Percentiles rank a stretch among this genome's conserved stretches.
Conservation (phyloP, 1,140 invertebrate genomes). For the Zaprionus ghesquierei region DNA sequence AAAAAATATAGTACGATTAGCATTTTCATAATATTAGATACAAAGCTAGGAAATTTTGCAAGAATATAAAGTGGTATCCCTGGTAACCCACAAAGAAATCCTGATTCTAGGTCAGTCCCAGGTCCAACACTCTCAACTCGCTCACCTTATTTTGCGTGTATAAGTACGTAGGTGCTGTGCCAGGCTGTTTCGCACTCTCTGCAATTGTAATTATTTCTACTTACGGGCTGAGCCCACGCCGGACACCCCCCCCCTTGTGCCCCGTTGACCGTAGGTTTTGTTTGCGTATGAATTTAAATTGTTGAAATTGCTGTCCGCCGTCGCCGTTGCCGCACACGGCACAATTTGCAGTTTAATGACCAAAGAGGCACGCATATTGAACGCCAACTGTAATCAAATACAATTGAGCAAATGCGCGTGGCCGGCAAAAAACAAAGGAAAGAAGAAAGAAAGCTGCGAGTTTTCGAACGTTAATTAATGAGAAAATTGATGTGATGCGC, state of each 20-base stretch:
- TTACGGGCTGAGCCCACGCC: not conserved
- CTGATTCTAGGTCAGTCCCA: too few relatives aligned
- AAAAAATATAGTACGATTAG: too few relatives aligned
- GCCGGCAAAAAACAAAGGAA: constrained; percentile 31
- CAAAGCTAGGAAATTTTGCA: too few relatives aligned
- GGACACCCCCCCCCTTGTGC: not conserved
- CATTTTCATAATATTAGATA: too few relatives aligned
- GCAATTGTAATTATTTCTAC: not conserved
- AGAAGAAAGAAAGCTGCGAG: constrained; percentile 51
- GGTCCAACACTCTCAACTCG: not conserved
- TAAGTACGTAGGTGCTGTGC: not conserved
- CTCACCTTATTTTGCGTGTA: not conserved
- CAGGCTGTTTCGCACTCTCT: not conserved
- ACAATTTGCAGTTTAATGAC: constrained; percentile 66
- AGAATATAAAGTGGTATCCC: too few relatives aligned
- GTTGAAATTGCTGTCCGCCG: constrained; percentile 22
- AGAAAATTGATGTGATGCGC: constrained; percentile 71
- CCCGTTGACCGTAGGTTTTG: not conserved
- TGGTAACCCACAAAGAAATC: too few relatives aligned
- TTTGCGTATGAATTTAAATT: constrained; percentile 42
- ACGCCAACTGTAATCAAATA: constrained; percentile 53
- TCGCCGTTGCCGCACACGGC: not conserved
- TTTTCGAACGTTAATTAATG: constrained; percentile 69
- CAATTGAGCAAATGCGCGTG: constrained; percentile 43
- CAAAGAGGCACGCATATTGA: constrained; percentile 46